phyloP scores from a whole-genome alignment of 1,140 invertebrate genomes.

The Coenobita brevimanus region DNA sequence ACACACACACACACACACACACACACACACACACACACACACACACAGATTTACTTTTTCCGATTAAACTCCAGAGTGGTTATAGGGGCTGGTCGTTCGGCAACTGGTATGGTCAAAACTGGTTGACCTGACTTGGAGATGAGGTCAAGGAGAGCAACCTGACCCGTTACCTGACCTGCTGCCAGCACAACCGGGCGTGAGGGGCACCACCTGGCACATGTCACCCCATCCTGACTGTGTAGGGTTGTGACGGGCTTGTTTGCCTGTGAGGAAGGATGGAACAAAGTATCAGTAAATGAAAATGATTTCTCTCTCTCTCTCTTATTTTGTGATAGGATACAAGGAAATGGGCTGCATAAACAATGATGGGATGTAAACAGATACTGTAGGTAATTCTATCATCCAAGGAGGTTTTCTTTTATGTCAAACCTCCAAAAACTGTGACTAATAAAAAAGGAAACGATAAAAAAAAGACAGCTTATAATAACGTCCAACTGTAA shows the following conservation, averaged over 20 bases:
- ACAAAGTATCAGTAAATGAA: no score
- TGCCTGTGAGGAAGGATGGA: constrained; percentile 35
- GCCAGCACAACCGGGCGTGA: constrained; percentile 51
- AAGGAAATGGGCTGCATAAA: no score
- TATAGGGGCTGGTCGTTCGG: constrained; percentile 33
- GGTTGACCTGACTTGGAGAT: constrained; percentile 12
- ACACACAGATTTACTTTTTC: constrained; percentile 36
- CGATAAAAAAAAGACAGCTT: no score
- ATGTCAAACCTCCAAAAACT: no score
- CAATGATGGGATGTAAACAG: no score
- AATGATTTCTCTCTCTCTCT: no score
- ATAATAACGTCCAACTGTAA: no score
- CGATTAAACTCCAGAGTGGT: constrained; percentile 43
- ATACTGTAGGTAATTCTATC: no score
- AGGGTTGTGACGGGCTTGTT: constrained; percentile 58
- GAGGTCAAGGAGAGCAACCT: constrained; percentile 43
- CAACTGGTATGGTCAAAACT: constrained; percentile 31
- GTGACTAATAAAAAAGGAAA: no score
- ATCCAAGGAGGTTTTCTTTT: no score
- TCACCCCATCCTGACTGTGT: constrained; percentile 53
- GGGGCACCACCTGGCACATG: constrained; percentile 50
- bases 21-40: not conserved
- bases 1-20: not conserved
- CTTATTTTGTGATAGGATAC: no score
- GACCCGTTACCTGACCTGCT: constrained; percentile 24